Base-by-base conservation (phyloP, 2,797 vertebrate genomes). In the Geotrypetes seraphini region DNA sequence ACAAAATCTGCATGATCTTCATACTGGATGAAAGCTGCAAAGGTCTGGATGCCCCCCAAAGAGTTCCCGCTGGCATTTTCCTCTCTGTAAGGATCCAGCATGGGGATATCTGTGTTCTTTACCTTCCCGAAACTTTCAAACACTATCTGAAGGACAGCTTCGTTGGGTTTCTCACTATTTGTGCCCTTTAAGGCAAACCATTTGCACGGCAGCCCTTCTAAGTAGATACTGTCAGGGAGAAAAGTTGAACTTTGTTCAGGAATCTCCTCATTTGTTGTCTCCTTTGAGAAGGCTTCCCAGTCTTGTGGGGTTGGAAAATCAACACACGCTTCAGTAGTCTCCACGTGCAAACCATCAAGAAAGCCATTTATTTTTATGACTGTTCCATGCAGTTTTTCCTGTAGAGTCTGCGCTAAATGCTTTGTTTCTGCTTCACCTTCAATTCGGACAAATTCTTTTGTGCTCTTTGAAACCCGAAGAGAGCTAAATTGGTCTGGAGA, bases 61-160 rank as follows among this genome's bases (percentile, higher is more conserved):
- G 47, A 47, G 33, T 25, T 60, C 25, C 53, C 65, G 33, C 39
- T 43, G 10, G 52, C 46, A 40, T 50, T 60, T 19, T 66, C 77
- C 47, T 79, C 62, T 53, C 60, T 53, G 22, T 78, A 78, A 11
- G 72, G 68, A 28, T 79, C 73, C 10, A 81, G 66, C 63, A 75
- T 70, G 2, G 70, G 75, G 16, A 78, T 77, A 41, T 79, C 73
- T 29, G 78, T 36, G 19, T 73, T 73, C 39, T 64, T 57, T 38
- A 80, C 67, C 33, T 61, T 63, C 28, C 77, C 77, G 41, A 75
- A 81, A 18, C 50, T 49, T 42, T 66, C 70, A 52, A 79, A 77
- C 8, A 68, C 69, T 11, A 50, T 56, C 11, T 50, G 56, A 12
- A 81, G 51, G 28, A 78, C 50, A 17, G 73, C 66, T 44, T 76